Percentiles rank a stretch among this genome's conserved stretches.
Evolutionary conservation across 2,888 invertebrate species (phyloP).

Genomic region (Spilosoma lubricipeda): DNA sequence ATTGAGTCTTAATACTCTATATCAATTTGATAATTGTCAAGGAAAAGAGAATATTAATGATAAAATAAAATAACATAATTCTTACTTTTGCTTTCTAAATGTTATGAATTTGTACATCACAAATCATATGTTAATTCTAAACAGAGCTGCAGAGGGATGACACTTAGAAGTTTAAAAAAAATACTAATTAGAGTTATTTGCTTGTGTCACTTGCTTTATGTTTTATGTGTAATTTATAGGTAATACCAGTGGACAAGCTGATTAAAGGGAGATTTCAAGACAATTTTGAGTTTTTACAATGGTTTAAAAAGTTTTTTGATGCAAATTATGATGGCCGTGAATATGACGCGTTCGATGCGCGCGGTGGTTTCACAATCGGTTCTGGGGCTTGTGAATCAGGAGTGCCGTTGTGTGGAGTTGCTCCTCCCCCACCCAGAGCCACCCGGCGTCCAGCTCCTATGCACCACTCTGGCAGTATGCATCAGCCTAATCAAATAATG

Average conservation of each 20-base stretch:
- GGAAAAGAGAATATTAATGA: not conserved
- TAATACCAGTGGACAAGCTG: conserved; percentile 99
- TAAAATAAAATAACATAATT: not conserved
- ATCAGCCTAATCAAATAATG: conserved; percentile 57
- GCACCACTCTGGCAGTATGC: conserved; percentile 80
- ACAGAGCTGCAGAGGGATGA: not conserved
- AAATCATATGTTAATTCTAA: not conserved
- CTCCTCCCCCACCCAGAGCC: conserved; percentile 57
- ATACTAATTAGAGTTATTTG: not conserved
- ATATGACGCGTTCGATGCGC: conserved; percentile 96
- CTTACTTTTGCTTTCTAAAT: not conserved
- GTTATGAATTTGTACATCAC: not conserved
- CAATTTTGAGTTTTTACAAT: conserved; percentile 99
- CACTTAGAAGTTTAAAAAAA: not conserved
- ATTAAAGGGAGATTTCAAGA: conserved; percentile 99
- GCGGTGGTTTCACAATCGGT: conserved; percentile 93
- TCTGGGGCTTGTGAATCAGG: conserved; percentile 87
- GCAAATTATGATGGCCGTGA: conserved; percentile 99
- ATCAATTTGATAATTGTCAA: not conserved
- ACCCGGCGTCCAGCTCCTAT: conserved; percentile 60
- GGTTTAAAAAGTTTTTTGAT: conserved; percentile 99
- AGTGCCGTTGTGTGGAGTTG: conserved; percentile 76
- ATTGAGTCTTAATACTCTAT: not conserved
- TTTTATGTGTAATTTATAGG: conserved; percentile 87
- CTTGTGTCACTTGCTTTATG: conserved; percentile 18